Evolutionary conservation across 2,888 invertebrate genomes (phyloP).

Genomic region (Trachelus iudaicus): DNA sequence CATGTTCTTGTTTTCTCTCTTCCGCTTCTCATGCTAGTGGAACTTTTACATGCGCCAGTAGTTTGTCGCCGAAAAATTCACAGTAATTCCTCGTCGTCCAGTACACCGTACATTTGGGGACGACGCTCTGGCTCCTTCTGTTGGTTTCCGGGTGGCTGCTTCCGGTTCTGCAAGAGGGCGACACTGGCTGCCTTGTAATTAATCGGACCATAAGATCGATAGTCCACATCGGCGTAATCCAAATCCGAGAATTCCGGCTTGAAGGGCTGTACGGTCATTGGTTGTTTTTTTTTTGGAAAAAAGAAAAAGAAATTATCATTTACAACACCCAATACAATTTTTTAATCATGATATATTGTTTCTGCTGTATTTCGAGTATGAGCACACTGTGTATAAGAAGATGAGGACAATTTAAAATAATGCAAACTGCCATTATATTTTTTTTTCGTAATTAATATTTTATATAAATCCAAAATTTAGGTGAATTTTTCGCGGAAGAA

Average conservation of each 20-base stretch:
- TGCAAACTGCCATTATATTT: neutral
- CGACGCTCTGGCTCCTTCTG: conserved; percentile 44
- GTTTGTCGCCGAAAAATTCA: conserved; percentile 23
- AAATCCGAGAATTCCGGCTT: conserved; percentile 82
- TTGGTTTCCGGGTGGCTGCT: conserved; percentile 38
- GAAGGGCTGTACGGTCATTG: conserved; percentile 74
- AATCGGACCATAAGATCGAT: conserved; percentile 90
- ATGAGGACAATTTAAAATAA: neutral
- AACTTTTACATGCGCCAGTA: neutral
- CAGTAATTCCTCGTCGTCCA: conserved; percentile 62
- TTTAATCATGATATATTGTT: neutral
- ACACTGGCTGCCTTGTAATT: conserved; percentile 92
- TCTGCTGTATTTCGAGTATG: neutral
- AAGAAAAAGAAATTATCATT: neutral
- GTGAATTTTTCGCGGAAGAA: too few species aligned
- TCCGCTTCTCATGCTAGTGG: neutral
- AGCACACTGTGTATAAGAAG: neutral
- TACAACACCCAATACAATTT: neutral
- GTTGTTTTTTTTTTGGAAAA: neutral
- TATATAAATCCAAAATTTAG: too few species aligned
- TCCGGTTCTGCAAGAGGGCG: conserved; percentile 56
- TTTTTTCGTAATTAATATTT: too few species aligned
- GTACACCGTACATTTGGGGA: conserved; percentile 62
- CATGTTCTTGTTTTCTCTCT: neutral
- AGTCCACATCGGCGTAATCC: conserved; percentile 91